These are phyloP conservation scores for Magallana ariakensis DNA, from an alignment of 1,140 invertebrate genomes.

Conservation along the genomic window DNA sequence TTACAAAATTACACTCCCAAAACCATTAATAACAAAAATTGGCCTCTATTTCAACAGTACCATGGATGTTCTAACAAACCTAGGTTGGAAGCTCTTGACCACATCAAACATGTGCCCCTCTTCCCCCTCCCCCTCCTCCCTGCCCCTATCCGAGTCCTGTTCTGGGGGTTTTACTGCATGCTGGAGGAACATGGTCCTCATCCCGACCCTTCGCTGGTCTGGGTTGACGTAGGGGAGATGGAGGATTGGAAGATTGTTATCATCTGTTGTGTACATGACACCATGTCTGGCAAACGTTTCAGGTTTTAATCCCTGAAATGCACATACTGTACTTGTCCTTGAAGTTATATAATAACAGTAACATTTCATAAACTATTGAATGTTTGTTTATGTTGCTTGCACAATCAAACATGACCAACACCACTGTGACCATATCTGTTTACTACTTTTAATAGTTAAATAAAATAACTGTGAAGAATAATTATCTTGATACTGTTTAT, in stretches of 20 bases:
- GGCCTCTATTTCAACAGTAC: too few species aligned
- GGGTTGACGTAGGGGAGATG: constrained; percentile 2
- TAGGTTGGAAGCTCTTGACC: constrained; percentile 12
- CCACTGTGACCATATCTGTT: too few species aligned
- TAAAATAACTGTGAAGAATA: too few species aligned
- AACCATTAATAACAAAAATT: background rate
- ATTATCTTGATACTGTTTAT: too few species aligned
- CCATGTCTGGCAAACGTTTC: background rate
- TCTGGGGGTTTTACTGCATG: background rate
- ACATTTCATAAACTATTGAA: too few species aligned
- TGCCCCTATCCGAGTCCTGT: background rate
- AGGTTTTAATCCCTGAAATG: background rate
- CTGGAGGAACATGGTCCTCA: constrained; percentile 17
- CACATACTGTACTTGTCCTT: too few species aligned
- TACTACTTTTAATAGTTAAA: too few species aligned
- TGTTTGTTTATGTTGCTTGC: too few species aligned
- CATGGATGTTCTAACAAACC: background rate
- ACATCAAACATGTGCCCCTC: constrained; percentile 31
- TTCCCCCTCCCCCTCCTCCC: background rate
- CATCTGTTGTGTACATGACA: background rate
- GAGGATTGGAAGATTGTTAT: constrained; percentile 12
- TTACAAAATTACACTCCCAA: background rate
- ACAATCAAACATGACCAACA: too few species aligned
- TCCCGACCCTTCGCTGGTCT: background rate
- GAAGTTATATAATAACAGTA: too few species aligned